A percentile compares a stretch with the other conserved stretches of the same genome.
Conservation (phyloP, 2,113 vertebrate species). For the Gallinago media region DNA sequence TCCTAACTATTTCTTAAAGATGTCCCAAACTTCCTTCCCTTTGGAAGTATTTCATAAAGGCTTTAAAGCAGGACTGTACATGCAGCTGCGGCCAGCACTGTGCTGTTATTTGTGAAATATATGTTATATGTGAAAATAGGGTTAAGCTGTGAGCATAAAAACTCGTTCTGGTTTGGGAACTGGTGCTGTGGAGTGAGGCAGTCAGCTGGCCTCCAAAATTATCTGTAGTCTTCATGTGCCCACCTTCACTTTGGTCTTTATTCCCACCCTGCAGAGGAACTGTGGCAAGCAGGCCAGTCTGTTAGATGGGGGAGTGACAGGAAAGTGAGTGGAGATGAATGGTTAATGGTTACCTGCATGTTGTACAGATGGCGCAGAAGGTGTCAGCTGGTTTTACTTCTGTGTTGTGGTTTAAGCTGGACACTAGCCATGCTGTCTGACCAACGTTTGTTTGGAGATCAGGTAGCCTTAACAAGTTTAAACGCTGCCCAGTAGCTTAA, state of each 20-base stretch:
- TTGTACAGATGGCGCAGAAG: background rate
- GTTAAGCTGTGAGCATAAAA: background rate
- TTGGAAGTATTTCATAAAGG: background rate
- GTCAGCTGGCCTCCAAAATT: background rate
- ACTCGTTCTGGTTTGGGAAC: background rate
- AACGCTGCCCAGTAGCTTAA: background rate
- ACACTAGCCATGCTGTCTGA: accelerated
- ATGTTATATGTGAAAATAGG: background rate
- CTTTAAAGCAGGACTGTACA: background rate
- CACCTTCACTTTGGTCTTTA: accelerated
- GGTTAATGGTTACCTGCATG: background rate
- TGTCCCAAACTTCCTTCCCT: background rate
- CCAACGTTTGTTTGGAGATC: background rate
- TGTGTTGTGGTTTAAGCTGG: background rate
- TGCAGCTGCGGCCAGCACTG: background rate
- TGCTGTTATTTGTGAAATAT: background rate
- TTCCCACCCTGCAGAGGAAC: background rate
- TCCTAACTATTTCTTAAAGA: background rate
- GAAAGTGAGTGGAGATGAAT: background rate
- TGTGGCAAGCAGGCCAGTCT: background rate
- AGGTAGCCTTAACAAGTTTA: background rate
- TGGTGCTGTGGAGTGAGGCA: accelerated
- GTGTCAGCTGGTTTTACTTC: background rate
- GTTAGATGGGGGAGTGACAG: background rate
- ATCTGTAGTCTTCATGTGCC: background rate